Percentiles rank a stretch among this genome's conserved stretches.
Evolutionary conservation across 2,797 vertebrate genomes (phyloP).

Genomic region (Neosalanx taihuensis): DNA sequence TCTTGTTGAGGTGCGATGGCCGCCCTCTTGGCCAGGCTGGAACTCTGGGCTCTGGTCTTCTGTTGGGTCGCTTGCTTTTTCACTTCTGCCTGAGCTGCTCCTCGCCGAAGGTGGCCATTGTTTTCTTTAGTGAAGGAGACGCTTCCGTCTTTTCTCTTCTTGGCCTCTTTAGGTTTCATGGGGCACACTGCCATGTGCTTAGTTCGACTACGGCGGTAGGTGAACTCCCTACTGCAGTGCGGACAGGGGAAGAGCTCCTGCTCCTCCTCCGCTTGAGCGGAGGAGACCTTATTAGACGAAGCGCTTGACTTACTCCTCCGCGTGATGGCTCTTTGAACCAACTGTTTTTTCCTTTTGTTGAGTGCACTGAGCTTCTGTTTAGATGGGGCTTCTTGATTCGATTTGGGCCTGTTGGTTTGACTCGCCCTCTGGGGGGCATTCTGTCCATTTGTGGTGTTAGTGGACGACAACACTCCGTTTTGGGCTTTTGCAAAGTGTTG

Average conservation of each 20-base stretch:
- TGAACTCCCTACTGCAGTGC: constrained; percentile 91
- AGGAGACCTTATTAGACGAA: constrained; percentile 72
- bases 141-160: constrained; percentile 74
- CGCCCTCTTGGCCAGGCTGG: constrained; percentile 58
- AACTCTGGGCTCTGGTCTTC: constrained; percentile 72
- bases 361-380: constrained; percentile 87
- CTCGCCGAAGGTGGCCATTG: constrained; percentile 70
- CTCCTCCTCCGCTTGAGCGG: constrained; percentile 51
- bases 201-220: constrained; percentile 90
- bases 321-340: constrained; percentile 88
- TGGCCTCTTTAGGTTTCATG: constrained; percentile 85
- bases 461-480: constrained; percentile 81
- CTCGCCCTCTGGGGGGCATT: constrained; percentile 81
- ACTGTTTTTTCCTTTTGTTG: constrained; percentile 86
- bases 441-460: constrained; percentile 72
- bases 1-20: constrained; percentile 64
- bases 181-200: constrained; percentile 93
- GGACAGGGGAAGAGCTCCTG: constrained; percentile 85
- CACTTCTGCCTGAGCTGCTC: constrained; percentile 74
- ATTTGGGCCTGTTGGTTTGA: constrained; percentile 85
- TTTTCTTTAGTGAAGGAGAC: constrained; percentile 78
- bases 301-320: constrained; percentile 81
- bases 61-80: constrained; percentile 80
- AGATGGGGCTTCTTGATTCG: constrained; percentile 78
- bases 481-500: constrained; percentile 88